Evolutionary conservation across 2,113 vertebrate genomes (phyloP).

Genomic region (Panthera leo): DNA sequence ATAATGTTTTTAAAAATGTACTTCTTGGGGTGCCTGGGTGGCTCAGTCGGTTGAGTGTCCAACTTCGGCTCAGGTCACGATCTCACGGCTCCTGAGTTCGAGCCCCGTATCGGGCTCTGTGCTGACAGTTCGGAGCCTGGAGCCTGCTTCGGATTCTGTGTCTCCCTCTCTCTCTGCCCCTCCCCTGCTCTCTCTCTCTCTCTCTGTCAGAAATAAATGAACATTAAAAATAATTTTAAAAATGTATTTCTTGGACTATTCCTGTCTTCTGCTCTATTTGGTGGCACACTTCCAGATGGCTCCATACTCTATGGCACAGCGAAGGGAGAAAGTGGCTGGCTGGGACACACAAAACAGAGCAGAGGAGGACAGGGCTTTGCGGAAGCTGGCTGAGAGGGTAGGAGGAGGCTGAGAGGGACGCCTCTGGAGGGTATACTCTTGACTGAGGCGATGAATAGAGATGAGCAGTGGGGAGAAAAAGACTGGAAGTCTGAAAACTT

Average conservation of each 20-base stretch:
- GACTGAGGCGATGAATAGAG: neutral
- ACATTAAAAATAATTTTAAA: neutral
- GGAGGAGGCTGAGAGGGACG: neutral
- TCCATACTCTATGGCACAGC: neutral
- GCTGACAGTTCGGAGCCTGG: too few species aligned
- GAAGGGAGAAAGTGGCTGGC: neutral
- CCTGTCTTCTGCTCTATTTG: neutral
- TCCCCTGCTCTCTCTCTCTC: too few species aligned
- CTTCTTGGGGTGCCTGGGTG: neutral
- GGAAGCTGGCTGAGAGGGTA: neutral
- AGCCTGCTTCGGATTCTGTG: too few species aligned
- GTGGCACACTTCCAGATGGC: neutral
- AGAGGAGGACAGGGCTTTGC: neutral
- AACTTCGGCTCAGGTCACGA: too few species aligned
- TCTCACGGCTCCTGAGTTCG: too few species aligned
- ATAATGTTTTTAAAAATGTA: neutral
- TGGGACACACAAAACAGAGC: neutral
- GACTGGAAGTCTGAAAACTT: neutral
- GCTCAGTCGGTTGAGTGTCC: too few species aligned
- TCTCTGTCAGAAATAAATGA: too few species aligned
- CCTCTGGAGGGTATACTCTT: neutral
- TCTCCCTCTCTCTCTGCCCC: too few species aligned
- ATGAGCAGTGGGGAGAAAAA: neutral
- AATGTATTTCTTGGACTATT: neutral
- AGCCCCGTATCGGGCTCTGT: too few species aligned